Base-by-base conservation (phyloP, 2,113 vertebrate species). In the Furnarius figulus region DNA sequence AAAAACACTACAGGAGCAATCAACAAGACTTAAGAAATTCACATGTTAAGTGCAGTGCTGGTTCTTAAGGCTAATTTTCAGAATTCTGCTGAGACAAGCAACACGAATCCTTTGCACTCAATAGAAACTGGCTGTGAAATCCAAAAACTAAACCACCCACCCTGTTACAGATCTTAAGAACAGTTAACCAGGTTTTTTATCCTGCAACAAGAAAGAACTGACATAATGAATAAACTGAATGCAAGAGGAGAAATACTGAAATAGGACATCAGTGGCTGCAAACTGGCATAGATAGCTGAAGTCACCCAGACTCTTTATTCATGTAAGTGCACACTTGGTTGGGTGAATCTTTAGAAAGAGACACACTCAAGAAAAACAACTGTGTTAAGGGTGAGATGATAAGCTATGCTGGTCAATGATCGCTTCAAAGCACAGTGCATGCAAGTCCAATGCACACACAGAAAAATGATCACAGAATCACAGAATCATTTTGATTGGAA, bases 341-440 rank as follows among this genome's bases (percentile, higher is more conserved):
- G 19, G 18, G 37, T 39, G 10, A 50, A 65, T 52, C 68, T 66
- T 82, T 47, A 10, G 14, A 74, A 87, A 89, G 19, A 46, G 19
- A 52, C 72, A 25, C 20, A 42, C 12, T 40, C n/a, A 72, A 71
- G n/a, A 27, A 67, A 67, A 71, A 78, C 19, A 76, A 70, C 3
- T 12, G 4, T 27, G 18, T 42, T 58, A 22, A 19, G 10, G 33
- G 7, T 63, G 66, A 17, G 14, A 16, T 40, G 37, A 30, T 6
- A n/a, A 39, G 19, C 20, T 21, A 40, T 1, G 5, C 3, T 47
- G 6, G 17, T 13, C 33, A 61, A 6, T 5, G 12, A 24, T 8
- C 1, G 0, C 44, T 56, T 84, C 24, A 47, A 65, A 59, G 33
- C 12, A 37, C 2, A 61, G 52, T 0, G 0, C 15, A 12, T 8